Base-by-base conservation (phyloP, 1,140 invertebrate species). In the Andricus grossulariae region DNA sequence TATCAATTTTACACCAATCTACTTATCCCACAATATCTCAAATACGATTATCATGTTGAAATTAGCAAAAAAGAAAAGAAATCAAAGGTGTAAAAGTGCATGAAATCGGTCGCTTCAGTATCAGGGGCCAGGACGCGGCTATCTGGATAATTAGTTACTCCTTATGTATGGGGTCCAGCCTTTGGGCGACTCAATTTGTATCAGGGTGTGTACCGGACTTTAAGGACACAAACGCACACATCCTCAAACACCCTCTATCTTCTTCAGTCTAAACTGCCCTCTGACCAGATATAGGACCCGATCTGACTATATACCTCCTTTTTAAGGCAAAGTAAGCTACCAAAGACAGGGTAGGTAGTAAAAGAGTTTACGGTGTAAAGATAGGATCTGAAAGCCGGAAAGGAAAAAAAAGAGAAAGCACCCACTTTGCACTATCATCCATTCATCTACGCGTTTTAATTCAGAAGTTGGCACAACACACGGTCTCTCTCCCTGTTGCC, bases 131-230 rank as follows among this genome's bases (percentile, higher is more conserved):
- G 80, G 74, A 78, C 81, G 50, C 71, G 80, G 83, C 87, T 88
- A 88, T 88, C 88, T 87, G 85, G 81, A 87, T 89, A 89, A 89
- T 89, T 89, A 89, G 87, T 89, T 88, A 87, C 83, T 86, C 50
- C 32, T 72, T 75, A 79, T 81, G 77, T 79, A 75, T 84, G 76
- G 78, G 83, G 74, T 54, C 71, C 74, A 77, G 74, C 57, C 75
- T 77, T 74, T 75, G 79, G 82, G 85, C 82, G 83, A 86, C 83
- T 88, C 85, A 87, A 89, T 89, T 83, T 84, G 82, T 81, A 82
- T 75, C 79, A 78, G 50, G 55, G 54, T 52, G 49, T 77, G 16
- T n/a, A 45, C 19, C 15, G 18, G 19, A 54, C 19, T n/a, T 19
- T 54, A 54, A 18, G n/a, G 55, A 11, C 21, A 21, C 6, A 18